Evolutionary conservation across 2,797 vertebrate genomes (phyloP).

Genomic region (Neopelma chrysocephalum): DNA sequence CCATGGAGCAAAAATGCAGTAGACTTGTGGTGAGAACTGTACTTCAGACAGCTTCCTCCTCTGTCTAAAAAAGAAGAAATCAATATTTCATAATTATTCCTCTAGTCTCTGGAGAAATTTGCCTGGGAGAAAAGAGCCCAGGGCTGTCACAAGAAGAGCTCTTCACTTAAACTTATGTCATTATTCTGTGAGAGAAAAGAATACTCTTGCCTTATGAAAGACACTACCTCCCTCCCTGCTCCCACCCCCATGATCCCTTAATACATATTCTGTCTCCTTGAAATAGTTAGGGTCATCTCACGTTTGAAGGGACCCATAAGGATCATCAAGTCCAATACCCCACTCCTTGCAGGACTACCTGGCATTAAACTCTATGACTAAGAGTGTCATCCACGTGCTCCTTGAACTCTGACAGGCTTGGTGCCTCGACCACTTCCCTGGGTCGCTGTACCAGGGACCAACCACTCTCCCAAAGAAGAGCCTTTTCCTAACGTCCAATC

Average conservation of each 20-base stretch:
- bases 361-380: background rate
- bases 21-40: background rate
- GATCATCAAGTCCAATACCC: background rate
- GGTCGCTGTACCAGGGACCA: background rate
- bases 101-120: background rate
- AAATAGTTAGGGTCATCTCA: background rate
- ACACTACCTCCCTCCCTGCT: background rate
- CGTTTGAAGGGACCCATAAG: background rate
- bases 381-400: background rate
- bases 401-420: background rate
- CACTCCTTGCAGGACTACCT: background rate
- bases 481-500: background rate
- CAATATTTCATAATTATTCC: background rate
- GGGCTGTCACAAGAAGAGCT: background rate
- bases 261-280: background rate
- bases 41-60: background rate
- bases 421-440: background rate
- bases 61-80: background rate
- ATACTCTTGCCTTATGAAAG: background rate
- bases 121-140: background rate
- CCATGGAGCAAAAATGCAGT: background rate
- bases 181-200: background rate
- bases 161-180: background rate
- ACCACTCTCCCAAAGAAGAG: background rate
- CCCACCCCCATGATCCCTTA: background rate